phyloP scores from a whole-genome alignment of 2,888 invertebrate genomes.

The Erebia palarica region DNA sequence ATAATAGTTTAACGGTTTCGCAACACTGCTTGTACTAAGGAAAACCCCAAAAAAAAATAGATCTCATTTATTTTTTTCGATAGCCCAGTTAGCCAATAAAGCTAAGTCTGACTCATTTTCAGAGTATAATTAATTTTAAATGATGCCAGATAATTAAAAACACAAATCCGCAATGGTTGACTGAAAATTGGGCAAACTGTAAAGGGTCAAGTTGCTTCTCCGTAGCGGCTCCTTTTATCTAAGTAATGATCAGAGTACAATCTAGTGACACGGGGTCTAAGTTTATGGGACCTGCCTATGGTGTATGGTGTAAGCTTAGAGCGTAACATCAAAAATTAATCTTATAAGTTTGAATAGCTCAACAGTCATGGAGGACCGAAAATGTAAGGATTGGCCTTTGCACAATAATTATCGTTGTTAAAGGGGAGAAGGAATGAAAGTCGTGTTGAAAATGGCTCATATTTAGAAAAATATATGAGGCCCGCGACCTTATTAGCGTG shows the following conservation, averaged over 20 bases:
- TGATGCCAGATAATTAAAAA: conserved; percentile 12
- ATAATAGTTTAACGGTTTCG: conserved; percentile 4
- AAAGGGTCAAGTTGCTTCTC: conserved; percentile 21
- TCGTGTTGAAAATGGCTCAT: too few relatives aligned
- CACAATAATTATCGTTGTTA: too few relatives aligned
- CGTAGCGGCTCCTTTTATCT: conserved; percentile 49
- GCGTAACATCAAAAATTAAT: neutral
- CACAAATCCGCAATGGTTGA: neutral
- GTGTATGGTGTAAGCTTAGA: conserved; percentile 23
- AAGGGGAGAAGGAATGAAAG: too few relatives aligned
- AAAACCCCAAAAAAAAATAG: neutral
- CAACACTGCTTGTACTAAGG: neutral
- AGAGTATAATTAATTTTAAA: conserved; percentile 13
- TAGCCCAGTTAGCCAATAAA: conserved; percentile 11
- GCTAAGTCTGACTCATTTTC: conserved; percentile 8
- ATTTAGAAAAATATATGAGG: too few relatives aligned
- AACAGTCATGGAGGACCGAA: neutral
- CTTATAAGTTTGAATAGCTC: neutral
- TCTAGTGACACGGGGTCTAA: conserved; percentile 51
- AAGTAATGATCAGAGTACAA: conserved; percentile 52
- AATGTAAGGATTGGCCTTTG: neutral
- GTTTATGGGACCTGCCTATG: conserved; percentile 48
- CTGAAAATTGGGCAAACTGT: conserved; percentile 19
- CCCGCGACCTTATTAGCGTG: too few relatives aligned
- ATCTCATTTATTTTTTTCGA: conserved; percentile 1